phyloP scores from a whole-genome alignment of 1,140 invertebrate genomes.

The Zaprionus gabonicus region DNA sequence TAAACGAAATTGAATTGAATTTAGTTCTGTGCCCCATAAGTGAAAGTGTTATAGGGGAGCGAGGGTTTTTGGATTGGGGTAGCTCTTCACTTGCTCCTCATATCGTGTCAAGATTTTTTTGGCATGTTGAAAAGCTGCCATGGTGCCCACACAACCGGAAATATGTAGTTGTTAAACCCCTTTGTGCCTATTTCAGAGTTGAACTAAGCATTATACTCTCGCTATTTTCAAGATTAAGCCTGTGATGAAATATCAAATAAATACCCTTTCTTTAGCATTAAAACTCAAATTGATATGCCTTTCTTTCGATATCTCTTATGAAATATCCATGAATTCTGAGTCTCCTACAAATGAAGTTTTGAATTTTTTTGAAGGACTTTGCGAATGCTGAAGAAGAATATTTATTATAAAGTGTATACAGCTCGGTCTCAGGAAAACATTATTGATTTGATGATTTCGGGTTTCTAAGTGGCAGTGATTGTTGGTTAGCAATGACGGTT shows the following conservation, averaged over 20 bases:
- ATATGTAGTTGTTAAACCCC: slow-evolving; percentile 80
- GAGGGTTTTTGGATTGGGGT: not conserved
- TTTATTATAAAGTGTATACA: not conserved
- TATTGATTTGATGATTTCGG: slow-evolving; percentile 72
- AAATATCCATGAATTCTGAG: not conserved
- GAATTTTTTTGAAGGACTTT: not conserved
- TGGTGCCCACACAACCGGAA: slow-evolving; percentile 71
- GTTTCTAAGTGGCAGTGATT: slow-evolving; percentile 62
- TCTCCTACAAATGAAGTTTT: not conserved
- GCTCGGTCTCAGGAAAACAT: not conserved
- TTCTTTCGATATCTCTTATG: too few relatives aligned
- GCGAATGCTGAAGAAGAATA: not conserved
- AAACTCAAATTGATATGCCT: not conserved
- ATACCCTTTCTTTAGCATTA: not conserved
- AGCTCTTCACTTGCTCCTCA: slow-evolving; percentile 38
- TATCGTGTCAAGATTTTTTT: slow-evolving; percentile 46
- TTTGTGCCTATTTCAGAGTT: slow-evolving; percentile 62
- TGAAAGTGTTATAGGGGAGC: slow-evolving; percentile 62
- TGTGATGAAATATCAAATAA: not conserved
- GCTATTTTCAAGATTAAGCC: not conserved
- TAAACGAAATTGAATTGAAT: slow-evolving; percentile 83
- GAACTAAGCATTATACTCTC: slow-evolving; percentile 40
- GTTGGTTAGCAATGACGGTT: slow-evolving; percentile 58
- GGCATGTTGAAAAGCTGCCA: slow-evolving; percentile 67
- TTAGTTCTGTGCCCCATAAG: slow-evolving; percentile 70